Evolutionary conservation across 2,113 vertebrate species (phyloP).

Genomic region (Silurus asotus): DNA sequence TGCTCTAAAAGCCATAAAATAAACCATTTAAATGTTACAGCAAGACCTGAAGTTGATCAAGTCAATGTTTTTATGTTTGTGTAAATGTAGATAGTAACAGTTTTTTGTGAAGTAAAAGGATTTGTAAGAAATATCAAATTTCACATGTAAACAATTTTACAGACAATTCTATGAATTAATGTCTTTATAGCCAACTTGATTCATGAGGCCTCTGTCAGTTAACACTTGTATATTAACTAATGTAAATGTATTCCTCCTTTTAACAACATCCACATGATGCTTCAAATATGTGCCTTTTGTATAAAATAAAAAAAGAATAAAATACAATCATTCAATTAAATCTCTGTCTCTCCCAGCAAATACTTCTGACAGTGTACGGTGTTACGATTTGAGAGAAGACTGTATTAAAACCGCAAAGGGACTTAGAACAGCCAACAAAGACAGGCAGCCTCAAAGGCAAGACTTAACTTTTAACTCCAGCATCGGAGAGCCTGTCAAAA

Average conservation of each 20-base stretch:
- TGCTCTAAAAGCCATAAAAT: background rate
- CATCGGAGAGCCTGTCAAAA: constrained; percentile 72
- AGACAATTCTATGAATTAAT: background rate
- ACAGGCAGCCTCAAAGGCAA: constrained; percentile 65
- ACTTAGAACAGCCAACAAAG: constrained; percentile 61
- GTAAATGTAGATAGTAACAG: background rate
- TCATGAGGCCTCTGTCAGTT: background rate
- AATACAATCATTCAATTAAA: background rate
- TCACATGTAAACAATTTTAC: background rate
- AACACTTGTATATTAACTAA: background rate
- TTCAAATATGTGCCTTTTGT: background rate
- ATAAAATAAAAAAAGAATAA: background rate
- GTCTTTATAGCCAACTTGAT: background rate
- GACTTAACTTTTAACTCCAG: constrained; percentile 69
- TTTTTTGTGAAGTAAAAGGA: background rate
- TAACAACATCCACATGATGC: background rate
- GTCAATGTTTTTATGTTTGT: background rate
- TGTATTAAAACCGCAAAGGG: constrained; percentile 60
- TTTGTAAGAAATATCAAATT: background rate
- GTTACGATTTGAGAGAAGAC: constrained; percentile 61
- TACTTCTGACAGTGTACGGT: constrained; percentile 21
- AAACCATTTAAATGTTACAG: background rate
- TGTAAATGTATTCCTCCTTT: background rate
- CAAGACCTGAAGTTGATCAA: background rate
- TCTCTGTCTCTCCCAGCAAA: constrained; percentile 30